These are phyloP conservation scores for Acanthochromis polyacanthus DNA, from an alignment of 2,113 vertebrate species.

Conservation along the genomic window DNA sequence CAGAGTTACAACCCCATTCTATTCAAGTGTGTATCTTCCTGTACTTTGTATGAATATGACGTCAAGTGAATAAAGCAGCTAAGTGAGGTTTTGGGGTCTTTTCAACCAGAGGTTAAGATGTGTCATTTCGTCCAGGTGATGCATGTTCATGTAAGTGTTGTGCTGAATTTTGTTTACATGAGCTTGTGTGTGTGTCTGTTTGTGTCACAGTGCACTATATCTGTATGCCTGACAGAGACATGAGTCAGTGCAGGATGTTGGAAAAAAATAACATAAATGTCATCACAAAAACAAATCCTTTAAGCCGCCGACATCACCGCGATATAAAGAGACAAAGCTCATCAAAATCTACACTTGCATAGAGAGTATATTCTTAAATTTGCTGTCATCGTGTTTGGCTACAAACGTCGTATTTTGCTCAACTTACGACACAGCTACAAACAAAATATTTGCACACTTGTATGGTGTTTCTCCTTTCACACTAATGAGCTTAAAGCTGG, in stretches of 20 bases:
- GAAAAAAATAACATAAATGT: slow-evolving; percentile 18
- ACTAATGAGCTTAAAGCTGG: slow-evolving; percentile 50
- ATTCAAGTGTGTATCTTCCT: neutral
- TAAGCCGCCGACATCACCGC: neutral
- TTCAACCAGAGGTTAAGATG: neutral
- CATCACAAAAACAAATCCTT: slow-evolving; percentile 23
- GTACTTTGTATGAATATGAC: neutral
- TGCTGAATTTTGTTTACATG: slow-evolving; percentile 12
- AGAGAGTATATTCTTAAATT: neutral
- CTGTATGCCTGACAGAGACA: slow-evolving; percentile 6
- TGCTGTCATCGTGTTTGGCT: slow-evolving; percentile 1
- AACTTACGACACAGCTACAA: slow-evolving; percentile 26
- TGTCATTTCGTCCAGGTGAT: neutral
- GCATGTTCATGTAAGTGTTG: neutral
- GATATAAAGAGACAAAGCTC: slow-evolving; percentile 12
- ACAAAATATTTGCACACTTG: slow-evolving; percentile 42
- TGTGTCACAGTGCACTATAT: neutral
- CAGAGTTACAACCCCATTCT: slow-evolving; percentile 25
- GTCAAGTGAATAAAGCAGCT: neutral
- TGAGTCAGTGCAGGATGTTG: slow-evolving; percentile 20
- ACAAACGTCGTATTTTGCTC: slow-evolving; percentile 15
- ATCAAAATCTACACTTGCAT: neutral
- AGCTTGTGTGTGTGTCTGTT: neutral
- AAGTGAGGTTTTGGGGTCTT: slow-evolving; percentile 8
- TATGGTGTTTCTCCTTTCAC: slow-evolving; percentile 20